These are phyloP conservation scores for Eustalomyia histrio DNA, from an alignment of 2,888 invertebrate genomes.

Conservation along the genomic window DNA sequence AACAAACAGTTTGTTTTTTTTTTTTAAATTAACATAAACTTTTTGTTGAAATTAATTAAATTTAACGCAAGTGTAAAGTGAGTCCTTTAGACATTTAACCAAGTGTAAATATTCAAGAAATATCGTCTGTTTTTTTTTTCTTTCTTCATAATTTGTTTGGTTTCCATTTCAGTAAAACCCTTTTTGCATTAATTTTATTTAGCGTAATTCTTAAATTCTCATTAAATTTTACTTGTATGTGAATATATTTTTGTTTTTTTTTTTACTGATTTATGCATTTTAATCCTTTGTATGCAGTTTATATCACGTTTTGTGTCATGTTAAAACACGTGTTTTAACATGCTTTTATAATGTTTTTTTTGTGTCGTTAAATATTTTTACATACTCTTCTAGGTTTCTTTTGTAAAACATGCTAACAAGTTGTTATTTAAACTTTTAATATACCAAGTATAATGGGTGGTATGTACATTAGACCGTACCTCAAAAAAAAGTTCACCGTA, in stretches of 20 bases:
- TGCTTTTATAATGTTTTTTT: constrained; percentile 33
- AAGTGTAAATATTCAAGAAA: neutral
- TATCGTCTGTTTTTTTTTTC: neutral
- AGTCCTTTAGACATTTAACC: neutral
- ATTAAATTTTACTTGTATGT: constrained; percentile 38
- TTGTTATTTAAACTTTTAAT: constrained; percentile 42
- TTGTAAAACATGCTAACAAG: constrained; percentile 58
- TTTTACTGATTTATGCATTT: constrained; percentile 39
- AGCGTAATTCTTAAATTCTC: constrained; percentile 23
- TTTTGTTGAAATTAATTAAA: constrained; percentile 51
- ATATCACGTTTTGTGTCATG: constrained; percentile 59
- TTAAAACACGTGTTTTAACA: constrained; percentile 61
- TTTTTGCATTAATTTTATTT: constrained; percentile 10
- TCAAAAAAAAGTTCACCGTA: too few species aligned
- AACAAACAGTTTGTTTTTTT: neutral
- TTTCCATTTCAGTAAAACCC: constrained; percentile 6
- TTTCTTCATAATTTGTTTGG: neutral
- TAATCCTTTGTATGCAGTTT: constrained; percentile 58
- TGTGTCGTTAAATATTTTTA: constrained; percentile 43
- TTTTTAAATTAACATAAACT: neutral
- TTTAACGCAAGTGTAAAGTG: constrained; percentile 18
- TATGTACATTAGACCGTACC: too few species aligned
- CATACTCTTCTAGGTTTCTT: constrained; percentile 33
- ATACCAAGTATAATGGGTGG: constrained; percentile 8
- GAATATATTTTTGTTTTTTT: constrained; percentile 13